Evolutionary conservation across 2,113 vertebrate genomes (phyloP), one percentile per base, ranked within the genome.

Genomic region (Crotalus viridis): DNA sequence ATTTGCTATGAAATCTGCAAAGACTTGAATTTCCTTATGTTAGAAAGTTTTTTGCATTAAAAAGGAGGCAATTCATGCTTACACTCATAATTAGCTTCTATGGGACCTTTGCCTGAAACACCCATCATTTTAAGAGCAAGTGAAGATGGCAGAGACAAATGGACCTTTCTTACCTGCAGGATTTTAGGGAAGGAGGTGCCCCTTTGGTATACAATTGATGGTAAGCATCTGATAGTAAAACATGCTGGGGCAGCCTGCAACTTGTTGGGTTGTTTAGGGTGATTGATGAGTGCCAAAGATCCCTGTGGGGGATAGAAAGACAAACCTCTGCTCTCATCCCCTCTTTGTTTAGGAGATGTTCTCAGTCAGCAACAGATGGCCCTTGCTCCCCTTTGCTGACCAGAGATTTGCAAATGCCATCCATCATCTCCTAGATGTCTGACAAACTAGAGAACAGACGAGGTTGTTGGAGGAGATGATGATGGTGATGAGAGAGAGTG

Each of bases 381-480:
- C 93, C 93, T 95, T 94, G 89, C 88, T 93, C 88, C 93, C 92
- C 93, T 74, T 85, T 91, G 93, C 92, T 95, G 92, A 94, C 89
- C 88, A 91, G 64, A 57, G 90, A 21, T 91, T 91, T 64, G 51
- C 15, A 93, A 86, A 59, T 33, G 93, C 81, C 85, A 94, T 95
- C 88, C 93, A 81, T 94, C 93, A 95, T 94, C 52, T 26, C 19
- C 5, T 51, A 61, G 48, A 51, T 13, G 52, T 86, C 90, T 93
- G 96, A 93, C 91, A 93, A 81, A 52, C 57, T 22, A 54, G 55
- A 48, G n/a, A 88, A 91, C 26, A 81, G 90, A 43, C 87, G 87
- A 56, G 22, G 4, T 90, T 2, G 46, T 1, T 51, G 85, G n/a
- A 33, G 51, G 59, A 28, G 89, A 81, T 43, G 33, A 81, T 81